These are phyloP conservation scores for Vireo griseus DNA, from an alignment of 2,797 vertebrate species.

Conservation along the genomic window DNA sequence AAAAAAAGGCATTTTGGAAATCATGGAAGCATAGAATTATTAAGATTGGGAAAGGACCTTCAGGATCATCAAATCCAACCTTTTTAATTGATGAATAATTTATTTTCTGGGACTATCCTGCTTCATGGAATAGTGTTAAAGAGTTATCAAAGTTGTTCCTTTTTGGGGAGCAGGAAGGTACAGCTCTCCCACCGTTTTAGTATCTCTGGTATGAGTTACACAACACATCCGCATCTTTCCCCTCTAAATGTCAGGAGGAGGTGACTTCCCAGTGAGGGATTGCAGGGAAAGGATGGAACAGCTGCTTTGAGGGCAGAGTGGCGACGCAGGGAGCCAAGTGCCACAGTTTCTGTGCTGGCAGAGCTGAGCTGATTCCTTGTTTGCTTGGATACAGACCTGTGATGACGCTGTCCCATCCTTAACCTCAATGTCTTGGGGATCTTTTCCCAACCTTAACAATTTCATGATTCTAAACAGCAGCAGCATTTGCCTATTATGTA, in stretches of 20 bases:
- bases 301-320: neutral
- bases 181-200: neutral
- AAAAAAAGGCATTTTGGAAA: neutral
- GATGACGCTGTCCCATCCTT: neutral
- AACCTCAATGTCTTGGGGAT: neutral
- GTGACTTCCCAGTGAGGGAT: neutral
- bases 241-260: neutral
- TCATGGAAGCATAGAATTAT: neutral
- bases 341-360: neutral
- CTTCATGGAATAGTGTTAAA: accelerated
- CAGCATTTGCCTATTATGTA: neutral
- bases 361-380: neutral
- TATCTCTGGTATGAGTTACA: neutral
- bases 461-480: neutral
- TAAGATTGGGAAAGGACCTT: neutral
- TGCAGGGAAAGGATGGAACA: neutral
- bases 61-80: neutral
- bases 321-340: accelerated
- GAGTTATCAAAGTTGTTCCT: neutral
- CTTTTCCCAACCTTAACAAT: neutral
- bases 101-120: neutral
- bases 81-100: neutral
- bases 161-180: neutral
- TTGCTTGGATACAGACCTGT: neutral
- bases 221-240: neutral